Base-by-base conservation (phyloP, 2,113 vertebrate genomes). In the Pangasianodon gigas region DNA sequence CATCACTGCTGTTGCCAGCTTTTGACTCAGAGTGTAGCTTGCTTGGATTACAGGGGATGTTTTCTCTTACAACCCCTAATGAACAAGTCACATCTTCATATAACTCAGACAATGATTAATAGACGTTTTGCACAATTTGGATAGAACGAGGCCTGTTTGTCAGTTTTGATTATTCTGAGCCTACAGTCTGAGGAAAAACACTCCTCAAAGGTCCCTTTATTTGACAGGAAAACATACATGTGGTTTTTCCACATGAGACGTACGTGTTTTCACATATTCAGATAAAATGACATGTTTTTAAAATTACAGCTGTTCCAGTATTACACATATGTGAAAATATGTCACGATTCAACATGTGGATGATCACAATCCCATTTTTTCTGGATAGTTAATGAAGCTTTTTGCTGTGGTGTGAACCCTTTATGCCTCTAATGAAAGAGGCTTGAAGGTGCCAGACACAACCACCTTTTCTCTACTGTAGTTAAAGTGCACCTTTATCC, bases 11-110 rank as follows among this genome's bases (percentile, higher is more conserved):
- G 71, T 91, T 88, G 88, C 32, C 90, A 91, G 91, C 84, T 91
- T 92, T 85, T 86, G 92, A 92, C 90, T 89, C 92, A 91, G 92
- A 92, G 92, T 91, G 88, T 84, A 91, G 87, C 84, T 91, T 77
- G 90, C 90, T 85, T 44, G 60, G 74, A 84, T 60, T 77, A 79
- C 82, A 52, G 26, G 13, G 24, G 56, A 67, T 71, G 19, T 62
- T 52, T 48, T 4, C 44, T 74, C 13, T 6, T 65, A 77, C 37
- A 19, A 21, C 46, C 1, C n/a, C 6, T 24, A 52, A 86, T 29
- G 18, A 69, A 69, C 21, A 41, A 21, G 16, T 54, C n/a, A 46
- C 7, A 18, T 67, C 41, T 52, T 67, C 4, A 11, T 51, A 32
- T 56, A 56, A 19, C 29, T 32, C 80, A 8, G 1, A n/a, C 81